Percentiles rank a stretch among this genome's conserved stretches.
Evolutionary conservation across 1,140 invertebrate genomes (phyloP).

Genomic region (Phymastichus coffea): DNA sequence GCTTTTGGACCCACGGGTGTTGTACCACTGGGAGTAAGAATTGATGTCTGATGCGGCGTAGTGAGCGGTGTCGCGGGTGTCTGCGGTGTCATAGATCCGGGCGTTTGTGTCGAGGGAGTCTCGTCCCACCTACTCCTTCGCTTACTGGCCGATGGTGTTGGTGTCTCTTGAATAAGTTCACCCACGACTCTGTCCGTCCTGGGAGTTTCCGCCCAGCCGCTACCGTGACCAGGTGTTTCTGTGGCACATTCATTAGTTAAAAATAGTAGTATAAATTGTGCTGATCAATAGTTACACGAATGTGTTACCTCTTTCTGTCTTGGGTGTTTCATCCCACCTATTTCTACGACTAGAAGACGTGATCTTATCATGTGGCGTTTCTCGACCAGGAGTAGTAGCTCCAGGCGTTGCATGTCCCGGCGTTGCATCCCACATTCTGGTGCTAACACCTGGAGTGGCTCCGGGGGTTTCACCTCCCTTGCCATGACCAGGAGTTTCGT

Average conservation of each 20-base stretch:
- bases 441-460: slow-evolving; percentile 83
- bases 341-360: slow-evolving; percentile 80
- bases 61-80: slow-evolving; percentile 69
- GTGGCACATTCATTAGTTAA: too few species aligned
- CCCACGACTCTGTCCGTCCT: slow-evolving; percentile 82
- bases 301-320: slow-evolving; percentile 81
- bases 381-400: slow-evolving; percentile 82
- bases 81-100: slow-evolving; percentile 72
- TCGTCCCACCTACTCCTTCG: slow-evolving; percentile 91
- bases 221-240: slow-evolving; percentile 93
- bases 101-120: slow-evolving; percentile 81
- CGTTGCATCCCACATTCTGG: slow-evolving; percentile 93
- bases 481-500: slow-evolving; percentile 93
- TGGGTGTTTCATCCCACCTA: slow-evolving; percentile 99
- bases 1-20: slow-evolving; percentile 96
- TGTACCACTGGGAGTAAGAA: slow-evolving; percentile 63
- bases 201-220: slow-evolving; percentile 97
- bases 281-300: too few species aligned
- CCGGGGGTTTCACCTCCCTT: slow-evolving; percentile 89
- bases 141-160: slow-evolving; percentile 91
- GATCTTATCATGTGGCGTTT: slow-evolving; percentile 85
- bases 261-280: too few species aligned
- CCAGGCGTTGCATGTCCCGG: slow-evolving; percentile 88
- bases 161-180: slow-evolving; percentile 86
- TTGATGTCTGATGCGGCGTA: slow-evolving; percentile 63